These are phyloP conservation scores for Listrodromus nycthemerus DNA, from an alignment of 2,888 invertebrate species.

Conservation along the genomic window DNA sequence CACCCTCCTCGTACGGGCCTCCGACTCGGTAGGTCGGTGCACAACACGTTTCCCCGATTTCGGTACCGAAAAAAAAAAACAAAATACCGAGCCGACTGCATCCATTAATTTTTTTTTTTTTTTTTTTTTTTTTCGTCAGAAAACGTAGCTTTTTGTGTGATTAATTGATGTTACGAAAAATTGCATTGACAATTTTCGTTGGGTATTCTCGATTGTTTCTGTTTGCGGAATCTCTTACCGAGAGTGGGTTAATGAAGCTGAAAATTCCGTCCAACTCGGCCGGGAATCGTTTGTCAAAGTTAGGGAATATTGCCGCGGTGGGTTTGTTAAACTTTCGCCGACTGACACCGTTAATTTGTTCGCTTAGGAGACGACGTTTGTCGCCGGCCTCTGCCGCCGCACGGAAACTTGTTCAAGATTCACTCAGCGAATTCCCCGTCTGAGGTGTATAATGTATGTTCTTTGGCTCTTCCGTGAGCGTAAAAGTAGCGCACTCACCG, in stretches of 20 bases:
- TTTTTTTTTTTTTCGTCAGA: no score
- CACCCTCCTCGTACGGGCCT: no score
- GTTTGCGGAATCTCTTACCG: neutral
- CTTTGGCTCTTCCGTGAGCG: conserved; percentile 1
- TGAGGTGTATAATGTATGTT: conserved; percentile 16
- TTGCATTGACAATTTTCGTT: no score
- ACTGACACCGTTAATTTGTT: conserved; percentile 48
- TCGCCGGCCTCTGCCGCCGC: neutral
- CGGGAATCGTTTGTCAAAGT: conserved; percentile 16
- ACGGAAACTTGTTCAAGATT: conserved; percentile 41
- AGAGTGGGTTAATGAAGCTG: neutral
- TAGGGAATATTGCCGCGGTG: neutral
- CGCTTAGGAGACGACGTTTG: conserved; percentile 2
- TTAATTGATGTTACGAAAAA: no score
- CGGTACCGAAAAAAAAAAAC: no score
- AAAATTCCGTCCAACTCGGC: conserved; percentile 27
- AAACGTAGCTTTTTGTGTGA: no score
- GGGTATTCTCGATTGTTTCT: neutral
- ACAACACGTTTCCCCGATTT: no score
- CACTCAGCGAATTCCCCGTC: conserved; percentile 17
- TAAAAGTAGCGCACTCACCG: conserved; percentile 83
- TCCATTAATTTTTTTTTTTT: no score
- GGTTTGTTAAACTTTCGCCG: conserved; percentile 33
- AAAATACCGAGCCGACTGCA: no score
- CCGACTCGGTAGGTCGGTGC: no score